phyloP scores from a whole-genome alignment of 2,888 invertebrate genomes.

The Macaria notata region DNA sequence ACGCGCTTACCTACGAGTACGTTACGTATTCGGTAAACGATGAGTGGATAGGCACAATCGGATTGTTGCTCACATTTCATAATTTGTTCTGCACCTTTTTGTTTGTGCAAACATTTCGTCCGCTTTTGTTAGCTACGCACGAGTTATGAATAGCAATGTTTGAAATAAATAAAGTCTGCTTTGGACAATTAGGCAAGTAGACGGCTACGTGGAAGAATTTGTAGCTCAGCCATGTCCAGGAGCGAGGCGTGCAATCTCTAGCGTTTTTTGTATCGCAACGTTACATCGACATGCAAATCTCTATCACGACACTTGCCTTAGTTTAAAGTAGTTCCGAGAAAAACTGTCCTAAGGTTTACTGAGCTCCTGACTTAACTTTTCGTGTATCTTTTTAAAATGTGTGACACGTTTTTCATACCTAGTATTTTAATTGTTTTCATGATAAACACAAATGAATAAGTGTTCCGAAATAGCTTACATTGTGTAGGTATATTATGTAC shows the following conservation, averaged over 20 bases:
- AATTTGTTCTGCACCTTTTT: conserved; percentile 13
- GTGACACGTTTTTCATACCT: background rate
- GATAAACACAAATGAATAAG: too few species aligned
- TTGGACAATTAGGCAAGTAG: conserved; percentile 23
- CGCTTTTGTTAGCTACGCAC: conserved; percentile 28
- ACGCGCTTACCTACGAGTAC: conserved; percentile 10
- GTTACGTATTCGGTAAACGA: background rate
- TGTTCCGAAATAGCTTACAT: too few species aligned
- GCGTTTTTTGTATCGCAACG: conserved; percentile 43
- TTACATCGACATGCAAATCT: conserved; percentile 58
- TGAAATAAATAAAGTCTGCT: conserved; percentile 32
- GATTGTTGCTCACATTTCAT: conserved; percentile 13
- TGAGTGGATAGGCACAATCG: conserved; percentile 7
- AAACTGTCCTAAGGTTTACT: conserved; percentile 41
- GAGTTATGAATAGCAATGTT: conserved; percentile 30
- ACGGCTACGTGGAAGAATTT: conserved; percentile 20
- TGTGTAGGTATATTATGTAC: too few species aligned
- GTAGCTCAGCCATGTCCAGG: conserved; percentile 31
- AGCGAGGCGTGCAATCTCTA: conserved; percentile 39
- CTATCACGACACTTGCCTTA: conserved; percentile 47
- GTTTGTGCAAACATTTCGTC: conserved; percentile 24
- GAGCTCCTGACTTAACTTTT: conserved; percentile 34
- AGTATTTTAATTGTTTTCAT: too few species aligned
- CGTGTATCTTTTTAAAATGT: conserved; percentile 33
- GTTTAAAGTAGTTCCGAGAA: conserved; percentile 47